phyloP scores from a whole-genome alignment of 2,888 invertebrate species.

The Eumerus sabulonum region DNA sequence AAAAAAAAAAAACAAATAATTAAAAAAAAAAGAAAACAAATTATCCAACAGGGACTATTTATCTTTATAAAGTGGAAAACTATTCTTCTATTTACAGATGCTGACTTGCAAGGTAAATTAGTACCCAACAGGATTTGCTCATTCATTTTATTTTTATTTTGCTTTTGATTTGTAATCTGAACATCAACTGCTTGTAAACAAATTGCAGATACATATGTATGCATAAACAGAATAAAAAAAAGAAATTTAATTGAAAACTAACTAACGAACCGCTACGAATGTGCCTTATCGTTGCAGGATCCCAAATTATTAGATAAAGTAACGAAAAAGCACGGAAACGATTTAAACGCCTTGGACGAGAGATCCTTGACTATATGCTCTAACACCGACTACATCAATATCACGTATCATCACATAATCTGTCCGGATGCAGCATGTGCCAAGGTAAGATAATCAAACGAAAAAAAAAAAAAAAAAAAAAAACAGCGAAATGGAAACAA shows the following conservation, averaged over 20 bases:
- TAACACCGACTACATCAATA: conserved; percentile 99
- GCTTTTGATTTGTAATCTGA: neutral
- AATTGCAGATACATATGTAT: no score
- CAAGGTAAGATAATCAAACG: conserved; percentile 83
- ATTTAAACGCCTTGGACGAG: conserved; percentile 86
- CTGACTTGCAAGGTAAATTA: conserved; percentile 67
- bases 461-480: no score
- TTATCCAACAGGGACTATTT: conserved; percentile 22
- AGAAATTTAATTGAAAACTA: no score
- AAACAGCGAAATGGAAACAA: no score
- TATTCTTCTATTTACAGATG: conserved; percentile 62
- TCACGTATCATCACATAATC: conserved; percentile 97
- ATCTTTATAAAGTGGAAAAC: conserved; percentile 32
- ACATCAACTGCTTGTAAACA: no score
- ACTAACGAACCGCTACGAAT: no score
- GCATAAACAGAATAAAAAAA: no score
- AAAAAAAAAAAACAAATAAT: no score
- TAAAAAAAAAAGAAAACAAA: neutral
- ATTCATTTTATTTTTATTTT: conserved; percentile 14
- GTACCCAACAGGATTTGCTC: conserved; percentile 17
- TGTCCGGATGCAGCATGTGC: conserved; percentile 96
- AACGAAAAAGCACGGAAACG: conserved; percentile 87
- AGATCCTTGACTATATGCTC: conserved; percentile 98
- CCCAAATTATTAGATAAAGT: conserved; percentile 88
- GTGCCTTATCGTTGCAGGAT: conserved; percentile 82